Evolutionary conservation across 30 jellyfish, hydroid and myxozoan species (phyloP).

Genomic region (Aurelia coerulea): DNA sequence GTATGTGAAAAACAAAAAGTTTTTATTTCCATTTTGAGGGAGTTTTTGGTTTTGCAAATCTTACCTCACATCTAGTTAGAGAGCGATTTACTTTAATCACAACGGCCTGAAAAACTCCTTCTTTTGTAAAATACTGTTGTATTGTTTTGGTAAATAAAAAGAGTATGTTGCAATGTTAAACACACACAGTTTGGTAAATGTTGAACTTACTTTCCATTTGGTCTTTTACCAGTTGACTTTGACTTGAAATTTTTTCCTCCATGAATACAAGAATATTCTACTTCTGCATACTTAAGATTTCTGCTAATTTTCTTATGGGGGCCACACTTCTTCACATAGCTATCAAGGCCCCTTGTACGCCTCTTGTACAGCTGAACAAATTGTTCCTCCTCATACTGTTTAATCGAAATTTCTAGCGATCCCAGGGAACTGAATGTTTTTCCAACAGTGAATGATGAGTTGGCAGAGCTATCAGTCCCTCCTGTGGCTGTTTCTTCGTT

Average conservation of each 20-base stretch:
- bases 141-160: too few relatives aligned
- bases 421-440: conserved; percentile 27
- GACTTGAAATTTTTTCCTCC: conserved; percentile 49
- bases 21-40: too few relatives aligned
- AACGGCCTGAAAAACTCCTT: too few relatives aligned
- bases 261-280: conserved; percentile 37
- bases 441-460: conserved; percentile 8
- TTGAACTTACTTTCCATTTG: too few relatives aligned
- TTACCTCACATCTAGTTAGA: too few relatives aligned
- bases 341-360: conserved; percentile 14
- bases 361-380: conserved; percentile 37
- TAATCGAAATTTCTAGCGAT: conserved; percentile 2
- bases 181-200: too few relatives aligned
- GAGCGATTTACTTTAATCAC: too few relatives aligned
- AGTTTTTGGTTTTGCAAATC: too few relatives aligned
- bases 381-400: conserved; percentile 22
- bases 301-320: conserved; percentile 13
- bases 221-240: conserved; percentile 18
- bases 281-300: conserved; percentile 21
- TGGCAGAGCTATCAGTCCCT: not conserved
- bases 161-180: too few relatives aligned
- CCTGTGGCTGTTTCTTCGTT: not conserved
- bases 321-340: conserved; percentile 41
- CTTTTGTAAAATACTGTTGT: too few relatives aligned
- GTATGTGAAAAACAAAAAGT: too few relatives aligned